phyloP scores from a whole-genome alignment of 2,888 invertebrate genomes.

The Athalia rosae region DNA sequence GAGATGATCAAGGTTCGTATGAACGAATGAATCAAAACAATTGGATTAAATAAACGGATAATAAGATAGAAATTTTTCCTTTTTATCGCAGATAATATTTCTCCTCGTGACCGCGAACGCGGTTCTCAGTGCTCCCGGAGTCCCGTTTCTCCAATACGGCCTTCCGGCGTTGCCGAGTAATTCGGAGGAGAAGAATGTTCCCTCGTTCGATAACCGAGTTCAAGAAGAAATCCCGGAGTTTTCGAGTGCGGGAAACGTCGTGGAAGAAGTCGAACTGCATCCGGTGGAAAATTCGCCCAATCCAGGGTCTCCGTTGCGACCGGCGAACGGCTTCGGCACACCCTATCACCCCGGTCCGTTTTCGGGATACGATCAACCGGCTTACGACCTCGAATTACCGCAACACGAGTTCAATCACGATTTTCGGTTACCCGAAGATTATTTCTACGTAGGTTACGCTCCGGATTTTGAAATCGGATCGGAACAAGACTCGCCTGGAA shows the following conservation, averaged over 20 bases:
- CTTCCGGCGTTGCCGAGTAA: background rate
- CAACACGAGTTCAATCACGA: background rate
- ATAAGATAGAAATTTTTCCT: background rate
- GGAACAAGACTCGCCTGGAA: too few species aligned
- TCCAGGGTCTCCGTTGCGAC: too few species aligned
- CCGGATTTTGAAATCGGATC: background rate
- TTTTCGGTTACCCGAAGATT: background rate
- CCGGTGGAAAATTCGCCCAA: too few species aligned
- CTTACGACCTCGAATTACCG: background rate
- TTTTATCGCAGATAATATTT: conserved; percentile 56
- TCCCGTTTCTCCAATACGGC: conserved; percentile 14
- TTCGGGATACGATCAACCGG: too few species aligned
- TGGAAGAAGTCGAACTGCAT: conserved; percentile 46
- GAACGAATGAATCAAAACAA: background rate
- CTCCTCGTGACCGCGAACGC: conserved; percentile 50
- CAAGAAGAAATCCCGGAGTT: background rate
- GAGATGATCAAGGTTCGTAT: conserved; percentile 66
- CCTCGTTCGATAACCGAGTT: conserved; percentile 45
- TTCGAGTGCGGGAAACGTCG: too few species aligned
- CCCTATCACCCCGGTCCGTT: too few species aligned
- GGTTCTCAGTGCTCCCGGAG: conserved; percentile 48
- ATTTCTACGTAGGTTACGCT: background rate
- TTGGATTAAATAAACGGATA: background rate
- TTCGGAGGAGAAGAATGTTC: background rate
- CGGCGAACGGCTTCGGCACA: too few species aligned